These are phyloP conservation scores for Thymallus thymallus DNA, from an alignment of 2,113 vertebrate genomes.

Conservation along the genomic window DNA sequence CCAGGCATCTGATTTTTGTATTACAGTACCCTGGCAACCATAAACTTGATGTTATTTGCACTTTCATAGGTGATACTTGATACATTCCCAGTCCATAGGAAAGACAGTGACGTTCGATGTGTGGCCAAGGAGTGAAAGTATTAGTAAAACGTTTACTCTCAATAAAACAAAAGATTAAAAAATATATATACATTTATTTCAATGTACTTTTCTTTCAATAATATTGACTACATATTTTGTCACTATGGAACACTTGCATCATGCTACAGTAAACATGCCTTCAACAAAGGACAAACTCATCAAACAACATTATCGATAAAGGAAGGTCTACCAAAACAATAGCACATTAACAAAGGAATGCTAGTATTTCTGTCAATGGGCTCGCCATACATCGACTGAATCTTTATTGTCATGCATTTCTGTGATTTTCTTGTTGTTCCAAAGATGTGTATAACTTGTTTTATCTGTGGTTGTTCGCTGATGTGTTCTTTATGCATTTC, in stretches of 20 bases:
- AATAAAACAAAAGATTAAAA: slow-evolving; percentile 50
- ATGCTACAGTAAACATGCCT: not conserved
- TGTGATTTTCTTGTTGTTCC: no score
- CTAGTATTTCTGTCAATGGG: no score
- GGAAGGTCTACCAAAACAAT: no score
- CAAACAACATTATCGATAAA: not conserved
- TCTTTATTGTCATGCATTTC: no score
- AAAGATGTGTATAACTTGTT: no score
- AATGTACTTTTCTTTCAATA: not conserved
- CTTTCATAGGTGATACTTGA: slow-evolving; percentile 99
- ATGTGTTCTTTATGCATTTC: not conserved
- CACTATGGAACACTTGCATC: not conserved
- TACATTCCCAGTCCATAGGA: slow-evolving; percentile 98
- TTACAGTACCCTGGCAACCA: slow-evolving; percentile 79
- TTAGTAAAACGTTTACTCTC: slow-evolving; percentile 68
- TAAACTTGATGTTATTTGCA: slow-evolving; percentile 99
- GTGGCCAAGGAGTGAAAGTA: slow-evolving; percentile 85
- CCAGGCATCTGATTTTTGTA: slow-evolving; percentile 84
- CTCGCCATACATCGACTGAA: no score
- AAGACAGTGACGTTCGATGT: slow-evolving; percentile 84
- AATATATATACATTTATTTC: not conserved
- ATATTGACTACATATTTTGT: not conserved
- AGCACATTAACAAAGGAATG: no score
- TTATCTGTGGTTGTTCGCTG: no score
- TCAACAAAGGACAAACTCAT: not conserved